These are phyloP conservation scores for Sciurus niger DNA, from an alignment of 2,113 vertebrate species.

Conservation along the genomic window DNA sequence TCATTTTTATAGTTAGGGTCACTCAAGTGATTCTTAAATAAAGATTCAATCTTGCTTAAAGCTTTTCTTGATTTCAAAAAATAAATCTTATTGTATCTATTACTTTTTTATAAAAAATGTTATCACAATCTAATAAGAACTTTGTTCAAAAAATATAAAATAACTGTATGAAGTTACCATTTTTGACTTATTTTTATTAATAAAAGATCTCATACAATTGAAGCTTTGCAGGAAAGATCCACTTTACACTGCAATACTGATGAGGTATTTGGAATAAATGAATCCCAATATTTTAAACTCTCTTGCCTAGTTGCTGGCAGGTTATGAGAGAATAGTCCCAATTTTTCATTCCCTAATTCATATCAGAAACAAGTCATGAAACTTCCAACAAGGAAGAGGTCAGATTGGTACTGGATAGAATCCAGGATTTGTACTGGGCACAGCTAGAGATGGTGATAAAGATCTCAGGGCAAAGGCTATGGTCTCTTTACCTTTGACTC, in stretches of 20 bases:
- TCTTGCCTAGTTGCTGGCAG: not conserved
- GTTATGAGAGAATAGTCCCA: not conserved
- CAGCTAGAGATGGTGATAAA: not conserved
- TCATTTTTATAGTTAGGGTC: not conserved
- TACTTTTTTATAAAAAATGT: not conserved
- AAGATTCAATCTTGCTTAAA: not conserved
- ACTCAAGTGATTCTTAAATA: not conserved
- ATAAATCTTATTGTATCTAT: not conserved
- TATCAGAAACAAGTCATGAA: not conserved
- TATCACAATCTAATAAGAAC: not conserved
- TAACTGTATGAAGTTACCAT: not conserved
- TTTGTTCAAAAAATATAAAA: not conserved
- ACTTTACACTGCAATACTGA: not conserved
- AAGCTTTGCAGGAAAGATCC: not conserved
- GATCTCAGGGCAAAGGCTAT: not conserved
- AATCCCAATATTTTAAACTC: not conserved
- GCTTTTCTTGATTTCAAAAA: not conserved
- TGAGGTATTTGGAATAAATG: not conserved
- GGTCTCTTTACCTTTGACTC: not conserved
- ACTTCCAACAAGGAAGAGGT: not conserved
- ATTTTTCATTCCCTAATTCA: not conserved
- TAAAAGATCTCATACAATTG: not conserved
- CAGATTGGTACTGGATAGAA: not conserved
- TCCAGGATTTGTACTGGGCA: not conserved
- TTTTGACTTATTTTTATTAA: not conserved